Evolutionary conservation across 2,797 vertebrate species (phyloP), one percentile per base, ranked within the genome.

Genomic region (Gorsachius magnificus): DNA sequence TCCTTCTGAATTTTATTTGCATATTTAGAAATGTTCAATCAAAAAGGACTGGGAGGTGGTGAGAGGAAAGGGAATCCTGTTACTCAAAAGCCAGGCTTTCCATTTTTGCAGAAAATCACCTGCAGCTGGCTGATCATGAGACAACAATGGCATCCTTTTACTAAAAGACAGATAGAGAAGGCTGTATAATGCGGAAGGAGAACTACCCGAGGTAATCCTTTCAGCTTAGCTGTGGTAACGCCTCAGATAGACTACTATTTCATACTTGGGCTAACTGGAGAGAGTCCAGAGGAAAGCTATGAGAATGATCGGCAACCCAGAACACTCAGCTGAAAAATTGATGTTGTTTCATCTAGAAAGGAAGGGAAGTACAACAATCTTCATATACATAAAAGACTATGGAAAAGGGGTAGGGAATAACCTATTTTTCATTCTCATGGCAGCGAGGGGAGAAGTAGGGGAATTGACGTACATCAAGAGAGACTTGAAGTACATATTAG

Each of bases 371-470:
- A 5, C 36, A 46, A 19, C 11, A 58, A 18, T 46, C 38, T 58
- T 38, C 14, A 54, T 13, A 21, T 24, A 61, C 24, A 22, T 61
- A 87, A 65, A 90, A 60, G 19, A n/a, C 36, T 51, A 4, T 33
- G 10, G 50, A 43, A n/a, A 54, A 75, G 45, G 5, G 3, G 25
- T 58, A 43, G 21, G 14, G 19, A 70, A 54, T 79, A 69, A 43
- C 13, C 12, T 57, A 9, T 31, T 56, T 14, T 72, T 71, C 31
- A 26, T 38, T 69, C n/a, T 60, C 7, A 6, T 25, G 11, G 35
- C 7, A 4, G 4, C 35, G 17, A 3, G 3, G 4, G 2, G 3
- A 1, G 6, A 24, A 16, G 18, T 19, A 41, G 15, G 69, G 25
- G 12, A 41, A 50, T 19, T 36, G 5, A 79, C 24, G 61, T 79